Evolutionary conservation across 2,113 vertebrate genomes (phyloP).

Genomic region (Colinus virginianus): DNA sequence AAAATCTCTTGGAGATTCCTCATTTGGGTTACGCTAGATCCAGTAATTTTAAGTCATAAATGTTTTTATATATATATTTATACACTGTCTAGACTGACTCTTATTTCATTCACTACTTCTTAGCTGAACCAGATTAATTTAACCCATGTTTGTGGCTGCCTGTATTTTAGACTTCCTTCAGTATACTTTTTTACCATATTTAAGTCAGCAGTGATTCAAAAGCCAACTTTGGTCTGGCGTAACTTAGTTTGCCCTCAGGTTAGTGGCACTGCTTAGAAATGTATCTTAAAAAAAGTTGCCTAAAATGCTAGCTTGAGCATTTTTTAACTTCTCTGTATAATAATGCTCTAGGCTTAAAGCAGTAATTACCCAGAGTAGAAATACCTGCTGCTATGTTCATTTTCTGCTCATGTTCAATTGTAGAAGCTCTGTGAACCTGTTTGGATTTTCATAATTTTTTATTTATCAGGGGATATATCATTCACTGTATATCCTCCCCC

Average conservation of each 20-base stretch:
- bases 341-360: not conserved
- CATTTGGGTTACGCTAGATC: not conserved
- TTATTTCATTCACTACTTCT: conserved; percentile 45
- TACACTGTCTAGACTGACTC: conserved; percentile 5
- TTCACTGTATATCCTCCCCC: rapidly evolving
- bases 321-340: conserved; percentile 38
- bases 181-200: conserved; percentile 37
- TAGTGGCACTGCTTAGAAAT: conserved; percentile 26
- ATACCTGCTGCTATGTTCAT: not conserved
- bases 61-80: conserved; percentile 38
- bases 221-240: not conserved
- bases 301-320: conserved; percentile 28
- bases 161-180: conserved; percentile 36
- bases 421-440: not conserved
- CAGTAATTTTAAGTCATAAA: conserved; percentile 26
- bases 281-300: conserved; percentile 19
- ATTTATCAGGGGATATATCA: not conserved
- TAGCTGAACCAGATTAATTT: conserved; percentile 56
- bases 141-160: conserved; percentile 34
- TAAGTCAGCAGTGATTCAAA: conserved; percentile 55
- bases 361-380: not conserved
- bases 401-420: not conserved
- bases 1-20: not conserved
- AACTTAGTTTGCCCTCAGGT: conserved; percentile 30
- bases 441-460: not conserved